Percentiles rank a stretch among this genome's conserved stretches.
phyloP scores from a whole-genome alignment of 2,113 vertebrate species.

The Charadrius vociferus region DNA sequence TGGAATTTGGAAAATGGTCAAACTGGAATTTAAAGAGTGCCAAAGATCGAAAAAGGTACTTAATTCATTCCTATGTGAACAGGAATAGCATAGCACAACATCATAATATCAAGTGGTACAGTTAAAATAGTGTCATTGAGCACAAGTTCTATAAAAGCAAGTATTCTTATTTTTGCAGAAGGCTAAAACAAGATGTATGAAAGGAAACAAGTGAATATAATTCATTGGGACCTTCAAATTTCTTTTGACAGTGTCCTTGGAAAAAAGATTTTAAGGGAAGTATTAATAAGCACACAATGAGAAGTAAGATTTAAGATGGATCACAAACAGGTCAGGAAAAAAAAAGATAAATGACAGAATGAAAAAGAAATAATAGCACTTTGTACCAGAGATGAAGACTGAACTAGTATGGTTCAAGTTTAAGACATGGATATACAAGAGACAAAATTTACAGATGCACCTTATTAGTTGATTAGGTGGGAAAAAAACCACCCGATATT shows the following conservation, averaged over 20 bases:
- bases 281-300: not conserved
- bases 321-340: not conserved
- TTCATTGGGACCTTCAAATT: not conserved
- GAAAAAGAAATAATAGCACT: not conserved
- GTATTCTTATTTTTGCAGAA: not conserved
- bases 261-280: not conserved
- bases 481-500: not conserved
- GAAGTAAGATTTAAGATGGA: not conserved
- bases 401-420: not conserved
- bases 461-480: not conserved
- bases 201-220: not conserved
- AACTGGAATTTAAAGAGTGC: not conserved
- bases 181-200: rapidly evolving
- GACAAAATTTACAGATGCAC: not conserved
- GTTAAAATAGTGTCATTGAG: not conserved
- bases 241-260: not conserved
- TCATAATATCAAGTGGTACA: not conserved
- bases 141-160: not conserved
- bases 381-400: not conserved
- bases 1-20: not conserved
- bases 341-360: not conserved
- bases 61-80: not conserved
- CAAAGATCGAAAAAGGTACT: not conserved
- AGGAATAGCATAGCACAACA: not conserved
- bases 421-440: not conserved